Evolutionary conservation across 1,140 invertebrate genomes (phyloP), one percentile per base, ranked within the genome.

Genomic region (Batillaria attramentaria): DNA sequence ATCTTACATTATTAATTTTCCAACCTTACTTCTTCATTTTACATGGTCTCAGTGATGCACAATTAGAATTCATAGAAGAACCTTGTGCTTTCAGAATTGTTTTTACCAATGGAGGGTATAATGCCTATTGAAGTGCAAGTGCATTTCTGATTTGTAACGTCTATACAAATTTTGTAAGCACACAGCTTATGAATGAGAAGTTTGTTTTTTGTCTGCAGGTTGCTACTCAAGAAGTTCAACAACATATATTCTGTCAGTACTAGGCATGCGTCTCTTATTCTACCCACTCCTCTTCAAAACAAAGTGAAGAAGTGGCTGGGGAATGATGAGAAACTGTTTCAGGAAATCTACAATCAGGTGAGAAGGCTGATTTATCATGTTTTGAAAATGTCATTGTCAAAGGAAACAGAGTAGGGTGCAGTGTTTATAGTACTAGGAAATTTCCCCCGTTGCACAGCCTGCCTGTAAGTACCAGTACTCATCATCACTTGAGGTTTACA

Each of bases 221-320:
- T 79, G 24, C 46, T 88, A 16, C 86, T 84, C 62, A 75, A 78
- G 41, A 85, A 76, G 46, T 86, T 87, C 65, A 77, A 68, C 16
- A 79, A 79, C 10, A 78, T 89, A 33, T 86, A 85, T 42, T 72
- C 77, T 54, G 77, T 89, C 18, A 84, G 75, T 39, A 74, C 78
- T 42, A 72, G 82, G n/a, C 60, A 84, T 33, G 85, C 82, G 5
- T 75, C 83, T 35, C 41, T 88, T 1, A 69, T 80, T 0, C 75
- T 87, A 28, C 85, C 87, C 31, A 62, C 80, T 28, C 72, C 83
- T 28, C 87, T 88, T 79, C 80, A 83, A n/a, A 35, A 35, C 0
- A 89, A 90, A 77, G 87, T 90, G 6, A 84, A 62, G 73, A 84
- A 84, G 8, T 89, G 88, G 88, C 74, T 90, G 2, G 86, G 84